Conservation (phyloP, 2,113 vertebrate species). For the Spheniscus mendiculus region DNA sequence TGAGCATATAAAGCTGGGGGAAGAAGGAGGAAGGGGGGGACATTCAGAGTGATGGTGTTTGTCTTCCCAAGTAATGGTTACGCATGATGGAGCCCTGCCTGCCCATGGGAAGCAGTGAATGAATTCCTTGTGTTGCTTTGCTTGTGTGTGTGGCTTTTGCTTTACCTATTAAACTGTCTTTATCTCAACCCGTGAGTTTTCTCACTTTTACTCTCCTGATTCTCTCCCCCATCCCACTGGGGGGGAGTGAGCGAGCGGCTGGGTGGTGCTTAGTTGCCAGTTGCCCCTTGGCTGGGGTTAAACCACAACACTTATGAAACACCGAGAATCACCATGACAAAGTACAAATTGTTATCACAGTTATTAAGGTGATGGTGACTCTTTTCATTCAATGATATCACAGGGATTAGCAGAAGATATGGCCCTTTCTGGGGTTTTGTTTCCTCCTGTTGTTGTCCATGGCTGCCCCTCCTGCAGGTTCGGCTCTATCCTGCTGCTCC, state of each 20-base stretch:
- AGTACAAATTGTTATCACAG: neutral
- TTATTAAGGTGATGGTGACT: neutral
- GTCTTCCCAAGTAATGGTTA: neutral
- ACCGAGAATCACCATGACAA: neutral
- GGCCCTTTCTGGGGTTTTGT: neutral
- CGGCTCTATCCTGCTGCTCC: neutral
- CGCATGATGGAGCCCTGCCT: neutral
- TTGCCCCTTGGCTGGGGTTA: neutral
- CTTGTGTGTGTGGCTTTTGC: rapidly evolving
- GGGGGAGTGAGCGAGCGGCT: neutral
- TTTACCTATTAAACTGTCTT: neutral
- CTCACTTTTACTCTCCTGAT: neutral
- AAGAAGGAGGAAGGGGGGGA: neutral
- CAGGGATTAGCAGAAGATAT: neutral
- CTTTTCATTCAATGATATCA: neutral
- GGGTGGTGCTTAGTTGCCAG: neutral
- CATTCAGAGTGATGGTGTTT: rapidly evolving
- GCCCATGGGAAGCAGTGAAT: rapidly evolving
- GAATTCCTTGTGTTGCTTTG: neutral
- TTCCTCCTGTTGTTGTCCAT: neutral
- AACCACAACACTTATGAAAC: neutral
- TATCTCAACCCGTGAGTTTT: neutral
- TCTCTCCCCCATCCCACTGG: neutral
- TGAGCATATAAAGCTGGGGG: neutral
- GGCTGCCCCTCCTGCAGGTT: neutral